Percentiles rank a stretch among this genome's conserved stretches.
These are phyloP conservation scores for Tubiluchus corallicola DNA, from an alignment of 2,888 invertebrate genomes.

Conservation along the genomic window DNA sequence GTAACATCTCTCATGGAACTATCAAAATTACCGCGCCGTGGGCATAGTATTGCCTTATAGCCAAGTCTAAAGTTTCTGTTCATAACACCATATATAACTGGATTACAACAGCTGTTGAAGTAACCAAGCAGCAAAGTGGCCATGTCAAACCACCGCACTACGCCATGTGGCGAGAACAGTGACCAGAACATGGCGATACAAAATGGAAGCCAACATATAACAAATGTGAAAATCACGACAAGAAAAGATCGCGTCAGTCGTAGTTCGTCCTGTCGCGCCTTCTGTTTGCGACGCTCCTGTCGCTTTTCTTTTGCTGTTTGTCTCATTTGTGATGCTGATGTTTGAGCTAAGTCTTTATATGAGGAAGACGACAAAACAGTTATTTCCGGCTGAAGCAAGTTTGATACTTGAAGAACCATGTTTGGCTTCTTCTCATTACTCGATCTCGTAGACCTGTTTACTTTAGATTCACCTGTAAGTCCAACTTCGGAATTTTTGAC, in stretches of 20 bases:
- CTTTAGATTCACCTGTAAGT: background rate
- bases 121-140: slow-evolving; percentile 21
- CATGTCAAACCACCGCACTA: slow-evolving; percentile 18
- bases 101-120: slow-evolving; percentile 21
- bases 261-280: slow-evolving; percentile 16
- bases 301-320: background rate
- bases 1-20: too few species aligned
- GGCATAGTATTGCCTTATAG: slow-evolving; percentile 12
- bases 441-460: background rate
- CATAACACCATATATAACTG: slow-evolving; percentile 22
- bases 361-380: too few species aligned
- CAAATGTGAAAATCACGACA: slow-evolving; percentile 19
- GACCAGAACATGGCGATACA: slow-evolving; percentile 22
- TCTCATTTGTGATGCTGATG: background rate
- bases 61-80: slow-evolving; percentile 19
- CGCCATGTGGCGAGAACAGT: slow-evolving; percentile 14
- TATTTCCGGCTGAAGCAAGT: too few species aligned
- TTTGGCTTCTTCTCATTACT: background rate
- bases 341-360: too few species aligned
- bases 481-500: too few species aligned
- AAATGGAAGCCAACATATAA: slow-evolving; percentile 23
- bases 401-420: too few species aligned
- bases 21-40: too few species aligned
- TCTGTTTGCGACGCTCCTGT: background rate
- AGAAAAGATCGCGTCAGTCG: slow-evolving; percentile 17